Base-by-base conservation (phyloP, 92 coral and sea anemone genomes). In the Diadumene lineata region DNA sequence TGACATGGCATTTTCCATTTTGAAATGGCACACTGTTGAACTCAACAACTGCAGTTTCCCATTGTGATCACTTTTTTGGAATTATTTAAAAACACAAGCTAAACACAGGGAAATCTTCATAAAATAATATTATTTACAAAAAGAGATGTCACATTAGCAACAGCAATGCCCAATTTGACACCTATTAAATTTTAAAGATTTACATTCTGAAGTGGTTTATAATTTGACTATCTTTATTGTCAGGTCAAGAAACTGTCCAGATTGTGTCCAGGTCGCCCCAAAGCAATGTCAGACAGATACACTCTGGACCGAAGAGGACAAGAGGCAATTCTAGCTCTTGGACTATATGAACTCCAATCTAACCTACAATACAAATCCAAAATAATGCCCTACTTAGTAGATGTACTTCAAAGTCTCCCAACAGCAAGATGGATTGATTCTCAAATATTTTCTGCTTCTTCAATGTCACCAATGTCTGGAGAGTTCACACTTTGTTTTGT, bases 401-500 rank as follows among this genome's bases (percentile, higher is more conserved):
- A 86, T 69, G 88, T 96, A 25, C 89, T 96, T 3, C 81, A 84
- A 28, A 87, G 90, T 32, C 77, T 96, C 25, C 97, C 97, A 22
- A 56, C 77, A 24, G 96, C 90, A 0, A 96, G 84, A 72, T 92
- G 92, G 94, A 71, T 89, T 43, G 97, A 96, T 22, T 76, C 91
- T 1, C 87, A 77, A 32, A 93, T 86, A 73, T 81, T 79, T 1
- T 51, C 34, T 13, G 82, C 70, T 21, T 31, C 60, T 8, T 53
- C 80, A 22, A 81, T 75, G 70, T 82, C 85, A 18, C 87, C 97
- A 24, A 79, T 96, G 73, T 88, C 99, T 1, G 99, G 92, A 65
- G 99, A 92, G 66, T 92, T 96, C 74, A 76, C 97, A 8, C 78
- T 96, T 75, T 89, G 92, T 79, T 96, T 89, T 92, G 90, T 92